Percentiles rank a stretch among this genome's conserved stretches.
Conservation (phyloP, 2,113 vertebrate species). For the Jacana jacana region DNA sequence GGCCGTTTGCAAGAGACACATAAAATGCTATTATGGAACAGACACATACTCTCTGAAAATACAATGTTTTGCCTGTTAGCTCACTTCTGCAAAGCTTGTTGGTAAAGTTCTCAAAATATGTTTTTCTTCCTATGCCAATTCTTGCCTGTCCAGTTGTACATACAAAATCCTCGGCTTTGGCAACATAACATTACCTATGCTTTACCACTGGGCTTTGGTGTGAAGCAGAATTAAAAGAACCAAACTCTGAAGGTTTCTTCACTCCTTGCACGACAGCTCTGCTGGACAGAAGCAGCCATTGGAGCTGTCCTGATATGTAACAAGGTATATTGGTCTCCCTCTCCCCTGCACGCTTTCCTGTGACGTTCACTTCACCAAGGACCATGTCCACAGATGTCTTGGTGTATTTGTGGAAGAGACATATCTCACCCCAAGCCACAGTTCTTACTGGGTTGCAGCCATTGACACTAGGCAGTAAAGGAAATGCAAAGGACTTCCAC, state of each 20-base stretch:
- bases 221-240: neutral
- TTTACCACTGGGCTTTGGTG: neutral
- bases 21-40: neutral
- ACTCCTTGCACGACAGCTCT: neutral
- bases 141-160: neutral
- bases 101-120: neutral
- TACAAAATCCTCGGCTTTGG: neutral
- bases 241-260: neutral
- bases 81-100: neutral
- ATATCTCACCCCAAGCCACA: neutral
- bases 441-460: neutral
- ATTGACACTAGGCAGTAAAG: neutral
- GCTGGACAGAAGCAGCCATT: neutral
- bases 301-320: neutral
- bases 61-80: neutral
- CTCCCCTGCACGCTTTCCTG: neutral
- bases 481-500: neutral
- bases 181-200: neutral
- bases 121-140: neutral
- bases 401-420: neutral
- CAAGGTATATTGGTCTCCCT: neutral
- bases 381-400: fast-evolving
- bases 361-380: neutral
- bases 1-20: neutral
- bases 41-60: neutral